Evolutionary conservation across 2,113 vertebrate genomes (phyloP), one percentile per base, ranked within the genome.

Genomic region (Dicerorhinus sumatrensis): DNA sequence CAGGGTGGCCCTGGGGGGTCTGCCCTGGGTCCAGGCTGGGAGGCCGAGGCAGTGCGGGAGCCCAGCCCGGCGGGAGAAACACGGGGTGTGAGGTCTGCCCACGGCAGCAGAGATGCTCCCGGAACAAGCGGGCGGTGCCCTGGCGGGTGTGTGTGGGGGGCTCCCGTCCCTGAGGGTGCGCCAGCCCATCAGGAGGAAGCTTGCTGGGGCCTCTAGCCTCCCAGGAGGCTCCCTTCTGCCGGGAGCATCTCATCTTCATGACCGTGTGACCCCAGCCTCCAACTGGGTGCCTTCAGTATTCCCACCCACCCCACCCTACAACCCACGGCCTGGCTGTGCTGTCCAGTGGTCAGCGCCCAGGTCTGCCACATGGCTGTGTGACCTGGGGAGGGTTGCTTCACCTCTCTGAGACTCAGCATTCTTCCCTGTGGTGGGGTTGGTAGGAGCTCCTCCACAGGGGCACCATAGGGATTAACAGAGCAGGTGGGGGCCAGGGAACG

Each of bases 381-480:
- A 29, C 63, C 54, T 46, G 11, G 33, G 72, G 54, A 33, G 12
- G n/a, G 48, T 60, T 20, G 7, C 48, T 8, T 56, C 8, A 23
- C 48, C 20, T 60, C 67, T 75, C 58, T 58, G 25, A 76, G 39
- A 48, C 39, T 25, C 5, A 0, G 25, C 11, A 0, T 31, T 58
- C 51, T 36, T 51, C 51, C 51, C 58, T 36, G 36, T 31, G 13
- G 31, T 18, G 0, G 20, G n/a, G 60, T 1, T 11, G 36, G 18
- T 2, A 10, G 48, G 56, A 9, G 12, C 21, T 1, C 67, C 56
- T 20, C 27, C 1, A 21, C 25, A 20, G 56, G 54, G n/a, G 2
- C 2, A 13, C 20, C 5, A 2, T 0, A 3, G 31, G n/a, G 36
- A 4, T 25, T 36, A 5, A 20, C 14, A 0, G 14, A 42, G n/a